Evolutionary conservation across 2,888 invertebrate genomes (phyloP), one percentile per base, ranked within the genome.

Genomic region (Mongoloraphidia duomilia): DNA sequence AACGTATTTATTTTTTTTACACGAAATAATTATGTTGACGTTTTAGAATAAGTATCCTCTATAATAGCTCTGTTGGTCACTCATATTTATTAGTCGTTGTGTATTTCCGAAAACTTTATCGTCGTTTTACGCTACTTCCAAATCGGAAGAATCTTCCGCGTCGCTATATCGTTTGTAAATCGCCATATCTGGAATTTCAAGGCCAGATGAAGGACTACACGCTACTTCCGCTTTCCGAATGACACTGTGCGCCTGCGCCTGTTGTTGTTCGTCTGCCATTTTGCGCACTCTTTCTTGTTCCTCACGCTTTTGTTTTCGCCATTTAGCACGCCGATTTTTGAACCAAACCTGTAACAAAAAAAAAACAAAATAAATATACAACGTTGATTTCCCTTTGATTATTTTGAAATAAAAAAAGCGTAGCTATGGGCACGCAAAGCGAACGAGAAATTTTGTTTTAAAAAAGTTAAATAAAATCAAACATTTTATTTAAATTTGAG

Each of bases 241-340:
- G 52, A 59, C 64, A 58, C 63, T 13, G 67, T 64, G 34, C 71
- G 67, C 12, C 71, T 72, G 49, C 58, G 62, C 63, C 56, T 41
- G 34, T 35, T 46, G 9, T 57, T 64, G 53, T 85, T 89, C 89
- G 66, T 89, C 83, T 63, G 88, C 88, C 53, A 89, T 66, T 67
- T 88, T 86, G 51, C 89, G 76, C 57, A 88, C 71, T 51, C 88
- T 71, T 67, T 88, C 85, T 67, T 88, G 83, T 65, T 87, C 83
- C 65, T 85, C 94, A 2, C 93, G 80, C 65, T 93, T 93, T 65
- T 92, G 92, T 63, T 94, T 94, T 57, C 94, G 80, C 93, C 93
- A 94, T 73, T 94, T 95, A 57, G 94, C 94, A 38, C 94, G 77
- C 14, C 94, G 79, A 66, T 94, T 94, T 70, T 94, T 94, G 70